These are phyloP conservation scores for Danaus plexippus DNA, from an alignment of 1,140 invertebrate genomes.

Conservation along the genomic window DNA sequence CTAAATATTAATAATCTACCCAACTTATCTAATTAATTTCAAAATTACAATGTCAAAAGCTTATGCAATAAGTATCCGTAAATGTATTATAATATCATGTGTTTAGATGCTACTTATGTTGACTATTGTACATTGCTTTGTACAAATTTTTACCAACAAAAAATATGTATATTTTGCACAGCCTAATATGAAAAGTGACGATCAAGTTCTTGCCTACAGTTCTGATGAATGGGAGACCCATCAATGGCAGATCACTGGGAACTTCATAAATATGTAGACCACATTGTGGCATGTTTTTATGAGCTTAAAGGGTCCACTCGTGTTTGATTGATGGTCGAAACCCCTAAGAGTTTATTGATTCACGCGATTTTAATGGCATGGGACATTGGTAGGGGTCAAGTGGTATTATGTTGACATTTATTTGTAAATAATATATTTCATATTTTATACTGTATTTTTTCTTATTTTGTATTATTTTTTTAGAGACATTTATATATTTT, in stretches of 20 bases:
- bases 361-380: conserved; percentile 28
- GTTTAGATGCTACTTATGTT: too few relatives aligned
- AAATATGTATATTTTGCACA: conserved; percentile 2
- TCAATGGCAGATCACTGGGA: conserved; percentile 54
- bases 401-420: conserved; percentile 6
- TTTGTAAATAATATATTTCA: too few relatives aligned
- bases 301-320: conserved; percentile 42
- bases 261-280: conserved; percentile 66
- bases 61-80: too few relatives aligned
- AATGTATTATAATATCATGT: too few relatives aligned
- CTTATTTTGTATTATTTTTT: too few relatives aligned
- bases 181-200: conserved; percentile 3
- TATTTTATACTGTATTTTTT: too few relatives aligned
- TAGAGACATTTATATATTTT: too few relatives aligned
- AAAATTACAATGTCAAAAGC: too few relatives aligned
- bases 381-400: conserved; percentile 33
- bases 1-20: too few relatives aligned
- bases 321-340: conserved; percentile 54
- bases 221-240: conserved; percentile 53
- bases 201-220: conserved; percentile 22
- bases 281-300: conserved; percentile 56
- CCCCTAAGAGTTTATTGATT: conserved; percentile 50
- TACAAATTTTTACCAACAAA: too few relatives aligned
- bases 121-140: too few relatives aligned
- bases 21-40: too few relatives aligned